Conservation (phyloP, 2,888 invertebrate genomes). For the Tuberolachnus salignus region DNA sequence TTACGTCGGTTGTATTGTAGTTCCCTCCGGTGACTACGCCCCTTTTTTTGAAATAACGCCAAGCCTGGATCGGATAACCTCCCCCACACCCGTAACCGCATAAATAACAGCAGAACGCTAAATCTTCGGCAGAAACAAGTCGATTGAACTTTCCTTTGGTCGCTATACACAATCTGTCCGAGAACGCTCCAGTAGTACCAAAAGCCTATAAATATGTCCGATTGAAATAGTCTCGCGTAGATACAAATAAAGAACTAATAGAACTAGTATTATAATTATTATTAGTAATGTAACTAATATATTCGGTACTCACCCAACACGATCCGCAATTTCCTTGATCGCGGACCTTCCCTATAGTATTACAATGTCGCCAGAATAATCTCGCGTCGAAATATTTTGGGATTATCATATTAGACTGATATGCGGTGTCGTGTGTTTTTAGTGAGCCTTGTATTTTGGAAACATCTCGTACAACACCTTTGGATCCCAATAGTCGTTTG, state of each 20-base stretch:
- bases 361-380: constrained; percentile 80
- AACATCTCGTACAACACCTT: constrained; percentile 64
- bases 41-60: constrained; percentile 17
- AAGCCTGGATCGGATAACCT: constrained; percentile 25
- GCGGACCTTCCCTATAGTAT: constrained; percentile 78
- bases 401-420: constrained; percentile 61
- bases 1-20: constrained; percentile 30
- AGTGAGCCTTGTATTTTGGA: neutral
- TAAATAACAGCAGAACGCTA: constrained; percentile 10
- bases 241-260: neutral
- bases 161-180: constrained; percentile 46
- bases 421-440: neutral
- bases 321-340: constrained; percentile 90
- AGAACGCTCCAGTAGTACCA: constrained; percentile 24
- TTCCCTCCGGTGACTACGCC: constrained; percentile 44
- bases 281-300: no score
- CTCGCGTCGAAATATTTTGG: constrained; percentile 80
- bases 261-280: no score
- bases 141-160: constrained; percentile 12
- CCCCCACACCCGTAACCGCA: constrained; percentile 47
- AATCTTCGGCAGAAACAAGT: constrained; percentile 38
- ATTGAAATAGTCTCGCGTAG: no score
- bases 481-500: constrained; percentile 71
- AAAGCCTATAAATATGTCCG: neutral
- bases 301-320: constrained; percentile 68